These are phyloP conservation scores for Pollenia amentaria DNA, from an alignment of 2,888 invertebrate genomes.

Conservation along the genomic window DNA sequence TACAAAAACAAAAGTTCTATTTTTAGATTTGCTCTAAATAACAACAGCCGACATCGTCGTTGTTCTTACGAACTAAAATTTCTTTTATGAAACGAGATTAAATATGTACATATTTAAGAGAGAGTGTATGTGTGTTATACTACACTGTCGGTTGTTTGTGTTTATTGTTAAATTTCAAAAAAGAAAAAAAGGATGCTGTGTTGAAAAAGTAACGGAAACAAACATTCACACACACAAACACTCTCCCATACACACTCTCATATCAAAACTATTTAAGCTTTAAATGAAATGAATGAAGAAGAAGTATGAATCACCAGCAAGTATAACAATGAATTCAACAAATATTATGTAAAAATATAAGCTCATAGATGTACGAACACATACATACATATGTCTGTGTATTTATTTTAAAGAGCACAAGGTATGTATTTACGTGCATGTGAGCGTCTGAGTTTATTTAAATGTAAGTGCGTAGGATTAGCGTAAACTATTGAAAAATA, in stretches of 20 bases:
- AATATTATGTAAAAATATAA: slow-evolving; percentile 41
- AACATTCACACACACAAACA: slow-evolving; percentile 22
- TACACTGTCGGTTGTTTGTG: background rate
- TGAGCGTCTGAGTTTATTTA: slow-evolving; percentile 6
- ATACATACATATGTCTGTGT: background rate
- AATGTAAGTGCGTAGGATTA: slow-evolving; percentile 2
- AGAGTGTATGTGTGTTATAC: background rate
- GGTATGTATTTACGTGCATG: slow-evolving; percentile 30
- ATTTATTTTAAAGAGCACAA: slow-evolving; percentile 29
- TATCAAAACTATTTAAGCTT: slow-evolving; percentile 41
- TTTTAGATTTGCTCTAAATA: slow-evolving; percentile 69
- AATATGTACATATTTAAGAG: background rate
- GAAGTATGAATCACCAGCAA: slow-evolving; percentile 62
- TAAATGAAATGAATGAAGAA: slow-evolving; percentile 60
- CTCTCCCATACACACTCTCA: background rate
- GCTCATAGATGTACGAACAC: background rate
- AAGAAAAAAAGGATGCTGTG: slow-evolving; percentile 48
- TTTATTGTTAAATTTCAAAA: background rate
- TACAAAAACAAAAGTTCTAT: slow-evolving; percentile 62
- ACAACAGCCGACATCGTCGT: slow-evolving; percentile 41
- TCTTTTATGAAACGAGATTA: background rate
- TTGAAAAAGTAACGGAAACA: slow-evolving; percentile 45
- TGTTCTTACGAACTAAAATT: slow-evolving; percentile 38
- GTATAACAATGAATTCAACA: slow-evolving; percentile 63
- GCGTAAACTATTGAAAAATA: background rate